Percentiles rank a stretch among this genome's conserved stretches.
These are phyloP conservation scores for Sorex maritimensis DNA, from an alignment of 2,797 vertebrate species.

Conservation along the genomic window DNA sequence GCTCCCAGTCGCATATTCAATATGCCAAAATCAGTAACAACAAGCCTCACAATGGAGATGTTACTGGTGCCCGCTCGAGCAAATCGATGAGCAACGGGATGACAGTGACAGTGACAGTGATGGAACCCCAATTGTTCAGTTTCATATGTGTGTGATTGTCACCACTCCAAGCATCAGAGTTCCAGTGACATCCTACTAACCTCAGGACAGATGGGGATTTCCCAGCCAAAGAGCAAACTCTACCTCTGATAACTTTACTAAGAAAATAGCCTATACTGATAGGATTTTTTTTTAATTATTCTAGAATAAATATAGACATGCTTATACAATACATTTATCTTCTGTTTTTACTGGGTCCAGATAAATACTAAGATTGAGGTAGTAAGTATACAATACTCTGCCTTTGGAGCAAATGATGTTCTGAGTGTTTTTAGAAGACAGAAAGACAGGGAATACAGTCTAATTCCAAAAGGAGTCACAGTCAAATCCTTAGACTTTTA, in stretches of 20 bases:
- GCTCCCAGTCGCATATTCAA: too few species aligned
- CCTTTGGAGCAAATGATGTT: neutral
- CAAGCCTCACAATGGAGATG: too few species aligned
- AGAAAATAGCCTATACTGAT: neutral
- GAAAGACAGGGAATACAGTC: neutral
- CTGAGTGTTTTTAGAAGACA: neutral
- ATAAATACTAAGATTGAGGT: too few species aligned
- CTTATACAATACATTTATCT: neutral
- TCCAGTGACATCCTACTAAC: too few species aligned
- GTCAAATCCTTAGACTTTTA: neutral
- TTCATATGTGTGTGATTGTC: too few species aligned
- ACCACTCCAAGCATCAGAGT: too few species aligned
- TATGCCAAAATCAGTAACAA: too few species aligned
- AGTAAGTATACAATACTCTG: neutral
- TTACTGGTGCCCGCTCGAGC: too few species aligned
- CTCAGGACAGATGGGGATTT: neutral
- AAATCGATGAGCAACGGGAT: too few species aligned
- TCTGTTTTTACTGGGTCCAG: neutral
- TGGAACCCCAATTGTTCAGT: too few species aligned
- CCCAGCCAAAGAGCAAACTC: neutral
- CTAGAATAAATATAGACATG: neutral
- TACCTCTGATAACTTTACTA: neutral
- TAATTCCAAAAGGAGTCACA: neutral
- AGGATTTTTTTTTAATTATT: neutral
- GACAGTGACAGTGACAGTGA: too few species aligned